Evolutionary conservation across 2,797 vertebrate genomes (phyloP).

Genomic region (Enteromius anoplus): DNA sequence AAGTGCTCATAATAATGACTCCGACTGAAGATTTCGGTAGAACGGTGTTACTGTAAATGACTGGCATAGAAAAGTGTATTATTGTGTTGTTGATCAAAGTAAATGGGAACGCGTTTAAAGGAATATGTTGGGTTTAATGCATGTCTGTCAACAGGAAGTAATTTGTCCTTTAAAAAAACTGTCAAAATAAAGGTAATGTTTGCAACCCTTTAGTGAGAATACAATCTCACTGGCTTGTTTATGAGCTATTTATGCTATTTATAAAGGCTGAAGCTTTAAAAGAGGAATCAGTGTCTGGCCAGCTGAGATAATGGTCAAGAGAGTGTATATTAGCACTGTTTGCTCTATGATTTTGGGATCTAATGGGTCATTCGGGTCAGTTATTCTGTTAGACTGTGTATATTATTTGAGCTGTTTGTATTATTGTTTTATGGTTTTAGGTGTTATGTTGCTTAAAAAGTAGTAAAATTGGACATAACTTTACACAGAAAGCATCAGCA

Average conservation of each 20-base stretch:
- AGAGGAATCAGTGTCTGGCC: not conserved
- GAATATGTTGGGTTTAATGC: not conserved
- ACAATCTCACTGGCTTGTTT: not conserved
- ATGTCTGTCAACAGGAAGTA: not conserved
- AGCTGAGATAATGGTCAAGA: not conserved
- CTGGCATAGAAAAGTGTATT: not conserved
- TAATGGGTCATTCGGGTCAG: not conserved
- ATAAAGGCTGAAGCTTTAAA: not conserved
- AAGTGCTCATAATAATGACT: slow-evolving; percentile 16
- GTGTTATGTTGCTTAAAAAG: not conserved
- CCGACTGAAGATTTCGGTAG: not conserved
- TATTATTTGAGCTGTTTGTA: not conserved
- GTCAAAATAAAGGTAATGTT: not conserved
- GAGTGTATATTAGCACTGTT: not conserved
- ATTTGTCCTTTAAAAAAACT: not conserved
- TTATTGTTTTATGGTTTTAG: not conserved
- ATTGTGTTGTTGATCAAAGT: not conserved
- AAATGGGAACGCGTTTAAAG: not conserved
- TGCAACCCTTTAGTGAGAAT: not conserved
- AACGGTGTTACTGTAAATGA: not conserved
- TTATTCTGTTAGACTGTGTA: not conserved
- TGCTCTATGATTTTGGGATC: not conserved
- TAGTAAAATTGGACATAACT: not conserved
- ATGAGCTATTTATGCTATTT: not conserved
- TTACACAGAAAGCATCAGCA: not conserved